These are phyloP conservation scores for Resseliella maxima DNA, from an alignment of 2,888 invertebrate species.

Conservation along the genomic window DNA sequence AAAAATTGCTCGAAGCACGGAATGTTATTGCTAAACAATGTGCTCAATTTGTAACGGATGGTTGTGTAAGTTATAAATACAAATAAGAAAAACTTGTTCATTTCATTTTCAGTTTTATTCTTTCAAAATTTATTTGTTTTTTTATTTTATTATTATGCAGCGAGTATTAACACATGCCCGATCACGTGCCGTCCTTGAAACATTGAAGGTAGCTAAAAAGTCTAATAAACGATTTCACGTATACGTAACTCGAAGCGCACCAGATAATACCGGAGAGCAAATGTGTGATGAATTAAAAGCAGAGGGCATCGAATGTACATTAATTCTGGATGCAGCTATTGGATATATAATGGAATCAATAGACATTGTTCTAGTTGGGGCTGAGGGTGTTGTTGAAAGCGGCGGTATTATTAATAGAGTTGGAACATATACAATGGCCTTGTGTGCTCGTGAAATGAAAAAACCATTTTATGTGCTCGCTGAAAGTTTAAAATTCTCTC, in stretches of 20 bases:
- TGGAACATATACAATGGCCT: conserved; percentile 85
- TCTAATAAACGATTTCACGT: conserved; percentile 89
- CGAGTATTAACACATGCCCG: conserved; percentile 89
- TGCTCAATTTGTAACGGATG: conserved; percentile 86
- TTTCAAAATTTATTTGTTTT: conserved; percentile 18
- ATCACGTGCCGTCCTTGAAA: conserved; percentile 90
- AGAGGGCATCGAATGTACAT: conserved; percentile 82
- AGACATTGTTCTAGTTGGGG: conserved; percentile 95
- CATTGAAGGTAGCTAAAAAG: conserved; percentile 83
- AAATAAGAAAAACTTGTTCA: not conserved
- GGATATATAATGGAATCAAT: conserved; percentile 96
- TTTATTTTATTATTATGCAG: conserved; percentile 68
- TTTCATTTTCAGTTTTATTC: not conserved
- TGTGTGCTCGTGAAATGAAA: conserved; percentile 88
- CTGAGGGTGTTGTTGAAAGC: conserved; percentile 97
- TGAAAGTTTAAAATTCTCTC: conserved; percentile 97
- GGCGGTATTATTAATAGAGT: conserved; percentile 97
- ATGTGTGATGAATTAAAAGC: conserved; percentile 80
- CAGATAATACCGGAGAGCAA: conserved; percentile 80
- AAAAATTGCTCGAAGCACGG: conserved; percentile 80
- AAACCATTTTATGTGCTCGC: conserved; percentile 96
- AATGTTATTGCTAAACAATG: conserved; percentile 87
- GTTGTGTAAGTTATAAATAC: conserved; percentile 86
- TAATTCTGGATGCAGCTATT: conserved; percentile 90
- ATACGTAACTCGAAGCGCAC: conserved; percentile 86